Base-by-base conservation (phyloP, 2,888 invertebrate genomes). In the Therioaphis trifolii region DNA sequence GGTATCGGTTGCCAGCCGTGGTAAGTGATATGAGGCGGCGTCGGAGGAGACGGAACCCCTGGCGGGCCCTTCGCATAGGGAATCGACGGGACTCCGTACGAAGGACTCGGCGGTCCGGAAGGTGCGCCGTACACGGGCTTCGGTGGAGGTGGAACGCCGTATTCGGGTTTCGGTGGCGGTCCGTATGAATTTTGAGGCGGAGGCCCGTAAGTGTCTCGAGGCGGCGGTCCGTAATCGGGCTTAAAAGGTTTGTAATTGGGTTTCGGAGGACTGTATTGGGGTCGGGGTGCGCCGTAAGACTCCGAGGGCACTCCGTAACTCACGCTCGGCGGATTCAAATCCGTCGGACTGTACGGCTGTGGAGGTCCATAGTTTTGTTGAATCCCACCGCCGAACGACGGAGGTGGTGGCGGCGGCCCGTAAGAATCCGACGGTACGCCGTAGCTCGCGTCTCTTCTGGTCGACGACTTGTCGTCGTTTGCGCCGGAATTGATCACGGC, bases 1-100 rank as follows among this genome's bases (percentile, higher is more conserved):
- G 94, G 93, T 85, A 95, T 95, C 27, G 95, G 95, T 87, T 93
- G 94, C 95, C 95, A 95, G 27, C 95, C 95, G 86, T 95, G 95
- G 40, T 95, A 95, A 77, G 94, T 90, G 35, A 94, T 92, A 88
- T 93, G 91, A 5, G 94, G 92, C 11, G 93, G 93, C 0, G 93
- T 94, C 0, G 94, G 94, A 0, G 94, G 94, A 0, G 93, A 93
- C 58, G 93, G 93, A 1, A 92, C 92, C 29, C 93, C 93, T 1
- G 92, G 92, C 27, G 82, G 82, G 14, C 82, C 82, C 5, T 74
- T 74, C 12, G 79, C 72, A 24, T 78, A 72, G 12, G 77, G 18
- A 27, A 40, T 21, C 1, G 84, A 35, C 40, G 86, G 86, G 11
- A 90, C 76, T 11, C 84, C 89, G 27, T 92, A 92, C 84, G 91